phyloP scores from a whole-genome alignment of 1,140 invertebrate species.

The Drosophila azteca region DNA sequence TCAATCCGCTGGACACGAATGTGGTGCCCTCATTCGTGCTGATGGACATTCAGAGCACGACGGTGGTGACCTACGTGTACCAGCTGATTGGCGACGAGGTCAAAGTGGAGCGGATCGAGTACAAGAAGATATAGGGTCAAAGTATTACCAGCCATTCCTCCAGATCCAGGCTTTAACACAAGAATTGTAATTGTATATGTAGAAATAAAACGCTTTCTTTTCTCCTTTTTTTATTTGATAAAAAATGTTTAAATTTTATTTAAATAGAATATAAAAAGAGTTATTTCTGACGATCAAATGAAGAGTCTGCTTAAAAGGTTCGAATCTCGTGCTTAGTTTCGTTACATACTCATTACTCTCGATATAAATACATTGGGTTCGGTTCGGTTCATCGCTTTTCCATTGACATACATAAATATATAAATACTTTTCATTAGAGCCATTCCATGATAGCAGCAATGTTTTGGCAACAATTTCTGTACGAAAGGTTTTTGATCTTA shows the following conservation, averaged over 20 bases:
- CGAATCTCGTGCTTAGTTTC: constrained; percentile 43
- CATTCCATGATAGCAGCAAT: constrained; percentile 38
- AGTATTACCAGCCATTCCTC: constrained; percentile 74
- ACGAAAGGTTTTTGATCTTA: constrained; percentile 42
- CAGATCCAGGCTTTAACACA: constrained; percentile 40
- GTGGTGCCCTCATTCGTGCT: constrained; percentile 98
- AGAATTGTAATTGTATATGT: constrained; percentile 56
- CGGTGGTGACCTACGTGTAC: constrained; percentile 99
- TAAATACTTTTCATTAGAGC: constrained; percentile 48
- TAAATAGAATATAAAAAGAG: constrained; percentile 78
- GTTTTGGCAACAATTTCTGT: constrained; percentile 68
- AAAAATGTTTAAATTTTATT: constrained; percentile 81
- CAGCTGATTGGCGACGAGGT: constrained; percentile 98
- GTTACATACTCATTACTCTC: constrained; percentile 37
- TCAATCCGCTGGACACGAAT: constrained; percentile 95
- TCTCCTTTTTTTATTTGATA: constrained; percentile 73
- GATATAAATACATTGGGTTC: constrained; percentile 66
- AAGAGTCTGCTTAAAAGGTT: constrained; percentile 61
- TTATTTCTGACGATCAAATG: constrained; percentile 67
- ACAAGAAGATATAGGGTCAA: constrained; percentile 89
- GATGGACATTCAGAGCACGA: constrained; percentile 99
- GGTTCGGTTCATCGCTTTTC: constrained; percentile 12
- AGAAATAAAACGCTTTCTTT: constrained; percentile 43
- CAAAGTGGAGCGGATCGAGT: constrained; percentile 99
- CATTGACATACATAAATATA: constrained; percentile 27